These are phyloP conservation scores for Lycophotia porphyrea DNA, from an alignment of 2,888 invertebrate species.

Conservation along the genomic window DNA sequence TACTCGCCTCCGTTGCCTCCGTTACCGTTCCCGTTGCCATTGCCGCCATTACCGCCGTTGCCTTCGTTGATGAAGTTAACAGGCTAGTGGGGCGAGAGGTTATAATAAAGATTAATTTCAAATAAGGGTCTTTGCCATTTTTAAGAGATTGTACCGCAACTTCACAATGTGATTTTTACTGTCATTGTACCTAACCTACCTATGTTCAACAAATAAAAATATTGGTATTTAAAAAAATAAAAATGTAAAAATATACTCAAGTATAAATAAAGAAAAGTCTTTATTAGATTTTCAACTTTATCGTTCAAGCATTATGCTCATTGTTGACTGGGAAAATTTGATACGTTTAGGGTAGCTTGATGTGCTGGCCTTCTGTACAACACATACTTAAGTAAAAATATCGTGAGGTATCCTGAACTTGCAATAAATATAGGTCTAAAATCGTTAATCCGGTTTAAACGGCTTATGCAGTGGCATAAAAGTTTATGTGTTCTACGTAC, in stretches of 20 bases:
- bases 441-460: not conserved
- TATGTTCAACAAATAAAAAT: too few relatives aligned
- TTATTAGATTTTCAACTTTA: too few relatives aligned
- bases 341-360: too few relatives aligned
- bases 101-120: not conserved
- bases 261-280: too few relatives aligned
- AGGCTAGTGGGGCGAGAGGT: conserved; percentile 73
- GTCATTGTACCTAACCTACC: too few relatives aligned
- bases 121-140: not conserved
- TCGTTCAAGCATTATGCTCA: too few relatives aligned
- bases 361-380: too few relatives aligned
- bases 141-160: not conserved
- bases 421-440: not conserved
- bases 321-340: too few relatives aligned
- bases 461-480: not conserved
- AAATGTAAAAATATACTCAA: too few relatives aligned
- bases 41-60: conserved; percentile 59
- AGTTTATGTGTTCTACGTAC: not conserved
- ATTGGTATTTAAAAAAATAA: too few relatives aligned
- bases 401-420: not conserved
- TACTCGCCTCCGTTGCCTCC: conserved; percentile 71
- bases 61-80: conserved; percentile 88
- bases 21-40: conserved; percentile 60
- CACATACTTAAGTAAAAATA: not conserved
- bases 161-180: not conserved